Conservation (phyloP, 1,140 invertebrate genomes). For the Nomia melanderi region DNA sequence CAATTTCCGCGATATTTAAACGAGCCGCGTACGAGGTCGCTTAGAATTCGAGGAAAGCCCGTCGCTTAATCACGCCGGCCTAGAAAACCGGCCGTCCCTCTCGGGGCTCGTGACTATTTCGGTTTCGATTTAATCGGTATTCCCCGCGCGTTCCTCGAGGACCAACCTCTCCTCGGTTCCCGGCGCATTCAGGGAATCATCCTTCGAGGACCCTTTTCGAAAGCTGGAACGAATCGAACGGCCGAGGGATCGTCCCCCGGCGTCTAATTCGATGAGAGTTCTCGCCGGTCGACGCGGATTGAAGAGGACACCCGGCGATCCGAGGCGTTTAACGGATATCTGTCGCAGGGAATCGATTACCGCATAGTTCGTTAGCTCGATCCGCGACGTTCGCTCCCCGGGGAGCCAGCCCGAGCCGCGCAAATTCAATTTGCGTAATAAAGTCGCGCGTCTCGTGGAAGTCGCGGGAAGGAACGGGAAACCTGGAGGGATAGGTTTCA, state of each 20-base stretch:
- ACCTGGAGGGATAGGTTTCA: conserved; percentile 26
- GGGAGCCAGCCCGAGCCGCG: conserved; percentile 38
- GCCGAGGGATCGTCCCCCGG: neutral
- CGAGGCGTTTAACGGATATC: conserved; percentile 24
- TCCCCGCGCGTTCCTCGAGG: no score
- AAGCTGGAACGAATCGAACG: no score
- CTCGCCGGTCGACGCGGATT: neutral
- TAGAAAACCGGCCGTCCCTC: no score
- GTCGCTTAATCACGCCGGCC: conserved; percentile 39
- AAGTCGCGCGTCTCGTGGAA: conserved; percentile 55
- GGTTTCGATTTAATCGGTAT: no score
- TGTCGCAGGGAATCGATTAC: conserved; percentile 48
- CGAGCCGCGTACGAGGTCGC: conserved; percentile 39
- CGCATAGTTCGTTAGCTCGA: conserved; percentile 54
- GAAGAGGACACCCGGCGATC: neutral
- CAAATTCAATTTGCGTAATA: conserved; percentile 67
- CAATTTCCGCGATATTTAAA: conserved; percentile 79
- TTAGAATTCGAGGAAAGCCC: conserved; percentile 36
- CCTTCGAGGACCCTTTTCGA: no score
- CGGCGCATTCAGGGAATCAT: no score
- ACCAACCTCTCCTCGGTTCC: no score
- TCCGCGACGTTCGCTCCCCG: conserved; percentile 49
- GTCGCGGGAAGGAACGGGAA: conserved; percentile 6
- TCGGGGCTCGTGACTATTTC: no score
- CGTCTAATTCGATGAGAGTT: conserved; percentile 16